Evolutionary conservation across 2,113 vertebrate genomes (phyloP), one percentile per base, ranked within the genome.

Genomic region (Platichthys flesus): DNA sequence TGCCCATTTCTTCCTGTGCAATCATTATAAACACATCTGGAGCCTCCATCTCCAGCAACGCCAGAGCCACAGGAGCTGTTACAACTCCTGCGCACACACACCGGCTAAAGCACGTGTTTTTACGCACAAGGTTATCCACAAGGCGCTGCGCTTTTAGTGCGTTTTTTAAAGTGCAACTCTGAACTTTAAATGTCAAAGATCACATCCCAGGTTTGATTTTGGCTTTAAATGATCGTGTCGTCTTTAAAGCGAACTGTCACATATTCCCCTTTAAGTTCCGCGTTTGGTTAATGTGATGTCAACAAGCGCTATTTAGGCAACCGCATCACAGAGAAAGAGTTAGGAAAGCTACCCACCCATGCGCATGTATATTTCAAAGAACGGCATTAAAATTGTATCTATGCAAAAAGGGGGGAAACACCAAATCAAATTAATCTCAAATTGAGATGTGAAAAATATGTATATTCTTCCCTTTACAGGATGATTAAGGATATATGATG

Each of bases 91-190:
- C 65, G 68, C 63, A 62, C 69, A 78, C 63, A 31, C 5, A 31
- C 63, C 69, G 1, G 68, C 78, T 73, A 51, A 58, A 89, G 85
- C 90, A 91, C 82, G 89, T 92, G 89, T 90, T 89, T 90, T 89
- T 90, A 90, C 85, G 79, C 89, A 92, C 78, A 65, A 42, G 86
- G 56, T 82, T 72, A 67, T 58, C 58, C 63, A 24, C 71, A 58
- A 64, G 2, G 14, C 5, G 54, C 52, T 24, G 62, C 35, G 65
- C 21, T 9, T 78, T 76, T 51, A n/a, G 3, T 59, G 62, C 20
- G 20, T 72, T 3, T 51, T 76, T 61, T 14, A 23, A 56, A 3
- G 26, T 31, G 20, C 35, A 74, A 4, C 28, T 75, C 49, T 63
- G 66, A 4, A 4, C 0, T 5, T 18, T 67, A n/a, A 62, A 70